Conservation (phyloP, 1,140 invertebrate genomes). For the Hormaphis cornu region DNA sequence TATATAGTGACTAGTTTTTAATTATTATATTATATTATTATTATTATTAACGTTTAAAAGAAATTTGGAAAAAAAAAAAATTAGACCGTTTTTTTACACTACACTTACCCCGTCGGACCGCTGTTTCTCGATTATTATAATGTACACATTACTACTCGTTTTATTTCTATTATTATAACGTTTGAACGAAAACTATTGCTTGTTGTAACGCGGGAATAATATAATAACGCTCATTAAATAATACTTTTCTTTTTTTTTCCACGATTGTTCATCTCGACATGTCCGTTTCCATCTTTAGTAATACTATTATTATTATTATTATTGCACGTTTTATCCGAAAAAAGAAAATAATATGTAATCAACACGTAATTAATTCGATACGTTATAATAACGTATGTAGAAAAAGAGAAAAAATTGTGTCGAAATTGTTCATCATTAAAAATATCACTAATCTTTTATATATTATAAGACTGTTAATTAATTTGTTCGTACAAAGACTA, state of each 20-base stretch:
- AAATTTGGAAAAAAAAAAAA: background rate
- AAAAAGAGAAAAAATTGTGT: too few species aligned
- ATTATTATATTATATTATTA: too few species aligned
- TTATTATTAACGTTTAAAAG: too few species aligned
- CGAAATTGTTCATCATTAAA: too few species aligned
- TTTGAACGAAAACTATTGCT: constrained; percentile 25
- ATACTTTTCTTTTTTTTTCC: constrained; percentile 20
- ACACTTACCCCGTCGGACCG: background rate
- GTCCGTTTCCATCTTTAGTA: constrained; percentile 6
- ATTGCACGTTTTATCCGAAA: constrained; percentile 25
- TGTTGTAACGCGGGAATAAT: constrained; percentile 12
- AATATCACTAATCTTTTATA: constrained; percentile 32
- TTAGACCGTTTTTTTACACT: background rate
- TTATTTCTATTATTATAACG: constrained; percentile 9
- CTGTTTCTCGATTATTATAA: background rate
- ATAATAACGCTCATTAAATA: constrained; percentile 30
- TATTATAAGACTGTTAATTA: constrained; percentile 33
- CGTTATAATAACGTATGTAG: too few species aligned
- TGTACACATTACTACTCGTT: background rate
- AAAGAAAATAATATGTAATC: constrained; percentile 10
- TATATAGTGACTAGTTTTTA: constrained; percentile 23
- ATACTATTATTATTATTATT: too few species aligned
- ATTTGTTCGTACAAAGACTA: constrained; percentile 30
- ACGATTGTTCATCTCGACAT: constrained; percentile 3
- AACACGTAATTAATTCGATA: too few species aligned